Evolutionary conservation across 2,797 vertebrate genomes (phyloP).

Genomic region (Eulemur coronatus): DNA sequence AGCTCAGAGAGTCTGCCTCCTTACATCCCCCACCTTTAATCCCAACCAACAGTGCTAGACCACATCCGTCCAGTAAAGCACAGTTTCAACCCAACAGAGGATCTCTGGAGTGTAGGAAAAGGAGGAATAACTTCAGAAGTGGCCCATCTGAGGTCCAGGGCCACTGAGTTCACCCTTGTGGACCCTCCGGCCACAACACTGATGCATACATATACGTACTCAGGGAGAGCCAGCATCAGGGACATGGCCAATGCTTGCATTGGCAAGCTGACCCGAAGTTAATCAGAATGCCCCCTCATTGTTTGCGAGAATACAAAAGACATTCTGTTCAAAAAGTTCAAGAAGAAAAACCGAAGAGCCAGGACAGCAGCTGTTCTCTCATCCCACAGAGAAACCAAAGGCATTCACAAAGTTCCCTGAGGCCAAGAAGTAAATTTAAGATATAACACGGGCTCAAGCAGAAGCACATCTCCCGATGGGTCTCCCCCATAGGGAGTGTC

Average conservation of each 20-base stretch:
- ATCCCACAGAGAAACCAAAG: slow-evolving; percentile 60
- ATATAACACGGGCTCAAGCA: not conserved
- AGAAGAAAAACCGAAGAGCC: slow-evolving; percentile 83
- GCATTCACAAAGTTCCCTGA: slow-evolving; percentile 23
- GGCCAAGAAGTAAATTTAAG: slow-evolving; percentile 6
- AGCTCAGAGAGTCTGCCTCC: not conserved
- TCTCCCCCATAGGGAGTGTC: not conserved
- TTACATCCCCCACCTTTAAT: not conserved
- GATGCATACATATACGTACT: not conserved
- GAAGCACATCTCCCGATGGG: not conserved
- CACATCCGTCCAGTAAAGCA: not conserved
- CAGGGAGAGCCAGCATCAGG: slow-evolving; percentile 76
- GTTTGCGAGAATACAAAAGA: slow-evolving; percentile 92
- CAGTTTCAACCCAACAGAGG: not conserved
- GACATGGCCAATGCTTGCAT: slow-evolving; percentile 81
- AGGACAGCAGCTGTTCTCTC: slow-evolving; percentile 76
- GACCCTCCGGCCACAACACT: not conserved
- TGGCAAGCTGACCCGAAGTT: slow-evolving; percentile 82
- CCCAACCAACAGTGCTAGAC: not conserved
- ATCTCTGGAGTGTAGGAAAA: not conserved
- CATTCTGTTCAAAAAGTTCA: slow-evolving; percentile 88
- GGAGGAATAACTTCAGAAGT: not conserved
- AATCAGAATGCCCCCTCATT: slow-evolving; percentile 90
- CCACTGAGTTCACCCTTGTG: not conserved
- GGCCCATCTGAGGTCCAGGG: not conserved